These are phyloP conservation scores for Guaruba guarouba DNA, from an alignment of 2,113 vertebrate genomes.

Conservation along the genomic window DNA sequence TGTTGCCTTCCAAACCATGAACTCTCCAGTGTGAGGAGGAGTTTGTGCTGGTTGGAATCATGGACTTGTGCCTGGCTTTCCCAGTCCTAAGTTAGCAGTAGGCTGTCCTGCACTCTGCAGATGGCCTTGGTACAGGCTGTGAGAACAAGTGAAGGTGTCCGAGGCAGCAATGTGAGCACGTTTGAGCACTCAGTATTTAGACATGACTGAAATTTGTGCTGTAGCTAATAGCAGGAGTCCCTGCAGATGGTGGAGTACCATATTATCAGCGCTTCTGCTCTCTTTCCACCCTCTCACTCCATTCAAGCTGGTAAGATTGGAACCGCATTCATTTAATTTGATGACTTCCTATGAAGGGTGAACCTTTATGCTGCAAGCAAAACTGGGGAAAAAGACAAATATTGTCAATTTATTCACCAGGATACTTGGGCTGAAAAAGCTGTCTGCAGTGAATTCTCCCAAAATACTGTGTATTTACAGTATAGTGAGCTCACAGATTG, in stretches of 20 bases:
- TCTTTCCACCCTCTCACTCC: background rate
- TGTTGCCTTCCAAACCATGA: background rate
- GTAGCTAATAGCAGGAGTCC: background rate
- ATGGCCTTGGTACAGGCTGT: background rate
- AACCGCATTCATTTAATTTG: background rate
- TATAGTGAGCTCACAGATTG: constrained; percentile 29
- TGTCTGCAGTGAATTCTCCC: constrained; percentile 47
- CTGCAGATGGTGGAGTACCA: background rate
- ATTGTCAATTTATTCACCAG: constrained; percentile 23
- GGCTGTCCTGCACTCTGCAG: background rate
- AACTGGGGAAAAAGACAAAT: background rate
- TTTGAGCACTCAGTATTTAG: background rate
- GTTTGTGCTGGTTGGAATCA: background rate
- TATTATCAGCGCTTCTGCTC: background rate
- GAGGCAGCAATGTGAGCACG: background rate
- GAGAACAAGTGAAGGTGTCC: background rate
- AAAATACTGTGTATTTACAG: constrained; percentile 53
- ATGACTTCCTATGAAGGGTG: background rate
- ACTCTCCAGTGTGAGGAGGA: background rate
- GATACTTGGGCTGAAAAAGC: background rate
- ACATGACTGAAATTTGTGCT: background rate
- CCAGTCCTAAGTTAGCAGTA: background rate
- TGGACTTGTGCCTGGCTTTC: background rate
- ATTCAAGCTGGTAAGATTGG: background rate
- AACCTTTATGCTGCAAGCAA: background rate